These are phyloP conservation scores for Zaprionus gabonicus DNA, from an alignment of 1,140 invertebrate species.

Conservation along the genomic window DNA sequence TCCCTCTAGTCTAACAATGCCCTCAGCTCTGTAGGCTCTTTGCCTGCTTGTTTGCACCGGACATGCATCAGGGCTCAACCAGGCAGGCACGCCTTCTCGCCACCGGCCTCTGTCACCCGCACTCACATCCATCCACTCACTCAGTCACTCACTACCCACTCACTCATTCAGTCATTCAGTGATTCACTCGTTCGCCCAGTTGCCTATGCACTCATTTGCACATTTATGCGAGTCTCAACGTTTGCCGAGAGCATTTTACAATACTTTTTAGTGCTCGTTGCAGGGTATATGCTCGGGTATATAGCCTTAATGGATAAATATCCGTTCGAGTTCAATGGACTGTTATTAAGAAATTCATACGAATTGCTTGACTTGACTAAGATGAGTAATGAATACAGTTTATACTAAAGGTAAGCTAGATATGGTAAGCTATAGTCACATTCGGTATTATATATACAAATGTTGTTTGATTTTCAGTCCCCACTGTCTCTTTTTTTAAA, in stretches of 20 bases:
- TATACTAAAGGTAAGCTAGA: too few species aligned
- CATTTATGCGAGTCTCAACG: slow-evolving; percentile 62
- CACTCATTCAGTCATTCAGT: slow-evolving; percentile 18
- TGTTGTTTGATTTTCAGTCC: too few species aligned
- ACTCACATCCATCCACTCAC: slow-evolving; percentile 13
- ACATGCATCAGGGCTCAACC: slow-evolving; percentile 66
- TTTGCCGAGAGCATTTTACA: slow-evolving; percentile 21
- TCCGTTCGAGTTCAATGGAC: not conserved
- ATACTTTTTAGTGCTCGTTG: not conserved
- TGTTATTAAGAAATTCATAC: not conserved
- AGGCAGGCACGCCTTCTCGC: slow-evolving; percentile 1
- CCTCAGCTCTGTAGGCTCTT: slow-evolving; percentile 41
- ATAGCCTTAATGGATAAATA: not conserved
- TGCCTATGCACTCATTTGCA: slow-evolving; percentile 67
- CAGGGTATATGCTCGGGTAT: not conserved
- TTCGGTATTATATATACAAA: too few species aligned
- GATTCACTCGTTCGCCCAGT: slow-evolving; percentile 17
- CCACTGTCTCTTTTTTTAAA: not conserved
- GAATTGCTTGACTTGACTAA: not conserved
- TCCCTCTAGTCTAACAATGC: slow-evolving; percentile 53
- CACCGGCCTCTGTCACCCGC: not conserved
- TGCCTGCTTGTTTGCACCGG: slow-evolving; percentile 67
- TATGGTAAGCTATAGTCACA: too few species aligned
- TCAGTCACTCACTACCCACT: slow-evolving; percentile 34
- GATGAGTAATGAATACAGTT: too few species aligned